Evolutionary conservation across 1,140 invertebrate genomes (phyloP), one percentile per base, ranked within the genome.

Genomic region (Gonatopus flavifemur): DNA sequence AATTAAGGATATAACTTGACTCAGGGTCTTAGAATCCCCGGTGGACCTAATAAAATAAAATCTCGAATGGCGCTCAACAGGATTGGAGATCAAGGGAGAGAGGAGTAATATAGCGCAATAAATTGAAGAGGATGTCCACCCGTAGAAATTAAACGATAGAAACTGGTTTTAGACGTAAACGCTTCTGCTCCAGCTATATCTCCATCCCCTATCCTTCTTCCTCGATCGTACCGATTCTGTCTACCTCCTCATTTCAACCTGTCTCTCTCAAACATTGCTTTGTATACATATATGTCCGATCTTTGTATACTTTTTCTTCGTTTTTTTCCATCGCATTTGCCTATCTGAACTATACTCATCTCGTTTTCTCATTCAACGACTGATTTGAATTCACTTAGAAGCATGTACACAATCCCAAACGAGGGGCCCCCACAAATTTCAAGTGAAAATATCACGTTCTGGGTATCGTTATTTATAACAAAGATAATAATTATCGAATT

Each of bases 131-230:
- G 64, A 66, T 71, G 66, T 71, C 68, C 67, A 72, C 66, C 67
- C 57, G 68, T 69, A 70, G 70, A 72, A 74, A 74, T 73, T 73
- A 73, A 74, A 68, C 64, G 63, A 74, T 65, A 70, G 64, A 67
- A 70, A 76, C 73, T 69, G 69, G 71, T 74, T 75, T 71, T 54
- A 47, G 59, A 59, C 60, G 60, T 68, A 63, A 69, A 64, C 53
- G 54, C 59, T 53, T 57, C 58, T 61, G 50, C 57, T 56, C 45
- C 53, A 22, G 51, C 19, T 36, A 9, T 25, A 6, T 55, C 25
- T 51, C 6, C 37, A 18, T 38, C 19, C 21, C 32, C 31, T 25
- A 21, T 30, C 44, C 53, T 49, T 59, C 53, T 42, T 55, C 53
- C 41, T 49, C 52, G 45, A 51, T 60, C 55, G 39, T 49, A 57